phyloP scores from a whole-genome alignment of 2,888 invertebrate species.

The Lithophane socia region DNA sequence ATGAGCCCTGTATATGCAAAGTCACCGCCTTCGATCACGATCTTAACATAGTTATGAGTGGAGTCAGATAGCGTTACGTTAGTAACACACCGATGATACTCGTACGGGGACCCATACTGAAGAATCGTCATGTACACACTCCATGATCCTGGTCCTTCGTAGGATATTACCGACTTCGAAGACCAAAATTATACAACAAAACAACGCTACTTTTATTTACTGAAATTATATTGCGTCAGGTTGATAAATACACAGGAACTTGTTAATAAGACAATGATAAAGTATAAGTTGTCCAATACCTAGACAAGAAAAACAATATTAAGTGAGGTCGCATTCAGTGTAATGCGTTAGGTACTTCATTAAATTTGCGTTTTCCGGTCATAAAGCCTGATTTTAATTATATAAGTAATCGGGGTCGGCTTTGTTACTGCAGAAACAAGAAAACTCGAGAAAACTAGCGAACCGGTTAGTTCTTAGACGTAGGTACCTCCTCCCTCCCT shows the following conservation, averaged over 20 bases:
- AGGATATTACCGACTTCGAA: conserved; percentile 7
- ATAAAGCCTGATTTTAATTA: conserved; percentile 14
- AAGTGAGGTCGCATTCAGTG: conserved; percentile 26
- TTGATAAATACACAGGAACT: conserved; percentile 8
- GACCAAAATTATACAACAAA: not conserved
- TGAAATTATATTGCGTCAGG: conserved; percentile 14
- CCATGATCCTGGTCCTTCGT: conserved; percentile 17
- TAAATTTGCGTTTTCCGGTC: conserved; percentile 35
- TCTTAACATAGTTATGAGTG: conserved; percentile 52
- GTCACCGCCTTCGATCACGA: conserved; percentile 33
- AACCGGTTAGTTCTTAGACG: not conserved
- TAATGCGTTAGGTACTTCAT: conserved; percentile 16
- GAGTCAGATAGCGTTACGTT: conserved; percentile 50
- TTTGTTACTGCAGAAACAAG: conserved; percentile 9
- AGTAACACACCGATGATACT: conserved; percentile 14
- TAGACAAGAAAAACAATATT: conserved; percentile 14
- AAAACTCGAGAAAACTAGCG: conserved; percentile 9
- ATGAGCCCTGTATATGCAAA: conserved; percentile 9
- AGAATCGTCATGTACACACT: conserved; percentile 44
- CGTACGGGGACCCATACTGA: conserved; percentile 36
- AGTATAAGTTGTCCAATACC: not conserved
- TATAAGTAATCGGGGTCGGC: not conserved
- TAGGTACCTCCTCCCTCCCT: not conserved
- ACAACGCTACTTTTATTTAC: not conserved
- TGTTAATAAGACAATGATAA: conserved; percentile 28